Evolutionary conservation across 2,797 vertebrate genomes (phyloP).

Genomic region (Hydrophis major): DNA sequence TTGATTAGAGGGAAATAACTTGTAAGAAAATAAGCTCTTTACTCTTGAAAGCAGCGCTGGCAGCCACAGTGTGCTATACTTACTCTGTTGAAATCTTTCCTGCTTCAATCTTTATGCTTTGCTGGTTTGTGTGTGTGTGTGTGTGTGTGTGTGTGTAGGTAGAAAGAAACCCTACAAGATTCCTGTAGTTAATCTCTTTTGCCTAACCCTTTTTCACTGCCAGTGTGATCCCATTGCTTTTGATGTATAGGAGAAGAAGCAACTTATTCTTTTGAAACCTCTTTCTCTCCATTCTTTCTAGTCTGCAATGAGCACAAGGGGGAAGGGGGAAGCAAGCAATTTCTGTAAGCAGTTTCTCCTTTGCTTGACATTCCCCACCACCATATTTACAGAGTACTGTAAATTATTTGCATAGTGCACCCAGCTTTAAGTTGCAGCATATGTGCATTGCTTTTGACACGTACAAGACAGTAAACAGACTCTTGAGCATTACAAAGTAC

Average conservation of each 20-base stretch:
- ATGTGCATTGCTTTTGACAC: not conserved
- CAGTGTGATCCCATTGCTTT: not conserved
- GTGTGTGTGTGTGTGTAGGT: accelerated
- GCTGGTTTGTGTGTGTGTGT: no score
- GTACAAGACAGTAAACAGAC: not conserved
- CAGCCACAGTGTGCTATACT: not conserved
- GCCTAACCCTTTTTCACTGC: not conserved
- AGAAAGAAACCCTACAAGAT: no score
- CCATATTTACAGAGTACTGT: not conserved
- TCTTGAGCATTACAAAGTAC: not conserved
- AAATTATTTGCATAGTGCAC: not conserved
- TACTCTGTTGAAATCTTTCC: not conserved
- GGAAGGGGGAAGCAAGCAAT: not conserved
- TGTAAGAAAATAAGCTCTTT: not conserved
- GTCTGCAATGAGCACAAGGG: not conserved
- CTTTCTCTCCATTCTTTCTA: not conserved
- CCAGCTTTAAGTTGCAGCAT: not conserved
- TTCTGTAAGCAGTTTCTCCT: not conserved
- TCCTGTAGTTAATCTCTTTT: not conserved
- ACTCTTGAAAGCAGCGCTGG: not conserved
- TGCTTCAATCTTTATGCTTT: not conserved
- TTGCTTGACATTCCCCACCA: not conserved
- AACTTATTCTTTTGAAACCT: not conserved
- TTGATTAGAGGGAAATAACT: not conserved
- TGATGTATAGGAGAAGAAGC: not conserved